A percentile compares a stretch with the other conserved stretches of the same genome.
Conservation (phyloP, 2,888 invertebrate species). For the Tupiocoris notatus region DNA sequence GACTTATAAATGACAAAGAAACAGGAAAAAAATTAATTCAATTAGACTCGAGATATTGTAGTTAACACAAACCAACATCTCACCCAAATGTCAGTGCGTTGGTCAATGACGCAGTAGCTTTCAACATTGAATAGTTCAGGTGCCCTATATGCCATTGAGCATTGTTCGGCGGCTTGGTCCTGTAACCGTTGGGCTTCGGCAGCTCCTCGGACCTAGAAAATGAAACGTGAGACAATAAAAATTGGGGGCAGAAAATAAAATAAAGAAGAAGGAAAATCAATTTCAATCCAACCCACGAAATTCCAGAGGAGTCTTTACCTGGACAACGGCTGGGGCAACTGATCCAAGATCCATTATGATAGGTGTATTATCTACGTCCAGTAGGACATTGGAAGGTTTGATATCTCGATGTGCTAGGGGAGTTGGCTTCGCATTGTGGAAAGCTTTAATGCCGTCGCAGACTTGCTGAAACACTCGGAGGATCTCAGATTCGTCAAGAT, state of each 20-base stretch:
- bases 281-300: not conserved
- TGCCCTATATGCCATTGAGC: constrained; percentile 84
- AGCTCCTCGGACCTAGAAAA: constrained; percentile 65
- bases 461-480: constrained; percentile 69
- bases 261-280: not conserved
- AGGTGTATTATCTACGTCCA: constrained; percentile 68
- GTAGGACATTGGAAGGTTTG: constrained; percentile 80
- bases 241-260: not conserved
- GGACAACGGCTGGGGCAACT: constrained; percentile 18
- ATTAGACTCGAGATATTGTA: no score
- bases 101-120: constrained; percentile 75
- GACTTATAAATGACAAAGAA: no score
- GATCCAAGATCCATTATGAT: constrained; percentile 78
- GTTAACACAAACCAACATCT: no score
- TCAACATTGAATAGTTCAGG: constrained; percentile 86
- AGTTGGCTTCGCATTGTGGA: constrained; percentile 71
- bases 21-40: no score
- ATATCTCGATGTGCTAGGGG: constrained; percentile 80
- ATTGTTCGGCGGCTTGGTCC: constrained; percentile 79
- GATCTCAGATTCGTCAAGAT: constrained; percentile 65
- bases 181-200: constrained; percentile 69
- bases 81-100: constrained; percentile 85
- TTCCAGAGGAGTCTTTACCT: no score
- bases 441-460: constrained; percentile 70
- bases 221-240: not conserved